Base-by-base conservation (phyloP, 2,888 invertebrate genomes). In the Dendrolimus pini region DNA sequence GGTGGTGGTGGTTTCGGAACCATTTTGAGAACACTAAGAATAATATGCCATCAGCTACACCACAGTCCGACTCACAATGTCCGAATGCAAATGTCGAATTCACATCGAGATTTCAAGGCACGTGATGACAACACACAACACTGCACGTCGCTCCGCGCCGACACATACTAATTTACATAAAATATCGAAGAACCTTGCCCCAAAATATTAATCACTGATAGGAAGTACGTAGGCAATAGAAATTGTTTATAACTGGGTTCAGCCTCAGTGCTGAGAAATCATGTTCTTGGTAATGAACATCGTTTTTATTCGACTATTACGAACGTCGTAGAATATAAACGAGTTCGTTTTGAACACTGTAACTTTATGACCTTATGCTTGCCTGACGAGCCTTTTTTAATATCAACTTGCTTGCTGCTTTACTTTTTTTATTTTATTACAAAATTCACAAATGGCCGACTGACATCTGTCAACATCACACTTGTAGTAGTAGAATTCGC, bases 1-100 rank as follows among this genome's bases (percentile, higher is more conserved):
- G 93, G 93, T 30, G 94, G 94, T 55, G 94, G 94, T 61, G 93
- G 92, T 74, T 90, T 91, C 58, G 89, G 91, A 68, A 63, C 80
- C 80, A 80, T 77, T 65, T 61, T 67, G 61, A 72, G 30, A 9
- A 47, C 47, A 47, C 47, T 47, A 47, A 47, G 9, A 47, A 47
- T 47, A 9, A 47, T 12, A 10, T 47, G 8, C 47, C 47, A 47
- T 47, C 47, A 47, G 47, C 47, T 55, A 57, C 56, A 14, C 56
- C 53, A 61, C 62, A 61, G 58, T 58, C 54, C 30, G 54, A 57
- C 58, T 57, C 61, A 55, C 60, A 66, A 54, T 57, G 60, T 66
- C 61, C 68, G 58, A 65, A 61, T 57, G 14, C 54, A 57, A 30
- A 14, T 57, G 41, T 47, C 18, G 53, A 64, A 70, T 71, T 73